Evolutionary conservation across 30 jellyfish, hydroid and myxozoan species (phyloP), one percentile per base, ranked within the genome.

Genomic region (Rhopilema esculentum): DNA sequence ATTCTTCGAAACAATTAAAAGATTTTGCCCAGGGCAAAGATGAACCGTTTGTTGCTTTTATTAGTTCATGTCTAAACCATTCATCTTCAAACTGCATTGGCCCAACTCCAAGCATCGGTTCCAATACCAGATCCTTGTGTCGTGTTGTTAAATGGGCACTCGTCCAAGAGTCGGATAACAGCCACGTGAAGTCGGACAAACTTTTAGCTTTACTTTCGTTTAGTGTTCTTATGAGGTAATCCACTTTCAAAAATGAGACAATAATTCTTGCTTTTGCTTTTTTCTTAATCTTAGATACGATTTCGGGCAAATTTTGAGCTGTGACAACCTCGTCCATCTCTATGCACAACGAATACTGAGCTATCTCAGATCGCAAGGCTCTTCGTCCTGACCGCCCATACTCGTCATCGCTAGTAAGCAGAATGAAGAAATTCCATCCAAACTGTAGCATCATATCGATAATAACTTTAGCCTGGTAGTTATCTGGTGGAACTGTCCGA

Each of bases 401-500:
- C 63, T 89, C 97, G 75, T 94, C 96, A 73, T 89, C 96, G 19
- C 98, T 83, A 0, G 92, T 91, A 9, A 94, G 33, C 69, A 94
- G 80, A 17, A 85, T 73, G 51, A 94, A 67, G 91, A 76, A 89
- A 65, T 70, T 83, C 98, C 98, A 94, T 28, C 76, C 52, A 65
- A 31, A 85, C 21, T 78, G 69, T 12, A 23, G 49, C 66, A 94
- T 4, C 63, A 94, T 49, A 48, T 90, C 91, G 25, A 82, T 81
- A 0, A 94, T 77, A 15, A 87, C 80, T 62, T 83, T 71, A 20
- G 91, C 80, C 49, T 65, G 94, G 77, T 61, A 79, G 20, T 49
- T 53, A 82, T 94, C 98, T 17, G 98, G 72, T 8, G 98, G 95
- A 1, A 94, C 97, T 30, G 98, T 94, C 25, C 98, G 93, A 63